Evolutionary conservation across 1,140 invertebrate species (phyloP).

Genomic region (Orchesella cincta): DNA sequence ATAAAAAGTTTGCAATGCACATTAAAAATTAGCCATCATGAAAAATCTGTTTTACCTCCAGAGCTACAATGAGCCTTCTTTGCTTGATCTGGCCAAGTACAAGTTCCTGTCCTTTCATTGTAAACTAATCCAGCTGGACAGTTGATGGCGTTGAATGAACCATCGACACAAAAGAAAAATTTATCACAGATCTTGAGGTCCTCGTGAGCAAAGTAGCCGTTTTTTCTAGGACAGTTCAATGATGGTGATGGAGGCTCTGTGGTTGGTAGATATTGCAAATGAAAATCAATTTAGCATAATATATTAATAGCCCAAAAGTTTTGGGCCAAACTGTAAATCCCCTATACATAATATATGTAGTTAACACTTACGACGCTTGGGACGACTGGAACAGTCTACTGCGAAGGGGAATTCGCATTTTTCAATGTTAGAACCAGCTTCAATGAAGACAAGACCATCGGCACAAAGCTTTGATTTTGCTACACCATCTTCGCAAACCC

Average conservation of each 20-base stretch:
- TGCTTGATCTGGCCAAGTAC: slow-evolving; percentile 87
- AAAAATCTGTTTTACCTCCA: too few relatives aligned
- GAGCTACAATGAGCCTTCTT: slow-evolving; percentile 81
- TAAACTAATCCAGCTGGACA: slow-evolving; percentile 86
- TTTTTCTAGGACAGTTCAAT: slow-evolving; percentile 75
- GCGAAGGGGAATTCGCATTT: slow-evolving; percentile 64
- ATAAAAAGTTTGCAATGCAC: too few relatives aligned
- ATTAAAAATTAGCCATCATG: too few relatives aligned
- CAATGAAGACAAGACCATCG: slow-evolving; percentile 89
- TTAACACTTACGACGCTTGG: slow-evolving; percentile 24
- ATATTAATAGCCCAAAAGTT: too few relatives aligned
- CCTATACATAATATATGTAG: not conserved
- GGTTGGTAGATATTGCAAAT: not conserved
- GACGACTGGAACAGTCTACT: slow-evolving; percentile 42
- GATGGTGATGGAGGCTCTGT: slow-evolving; percentile 73
- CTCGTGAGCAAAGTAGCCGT: slow-evolving; percentile 86
- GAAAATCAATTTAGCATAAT: slow-evolving; percentile 12
- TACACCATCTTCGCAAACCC: slow-evolving; percentile 70
- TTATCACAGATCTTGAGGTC: slow-evolving; percentile 77
- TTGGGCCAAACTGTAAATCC: too few relatives aligned
- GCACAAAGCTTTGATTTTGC: slow-evolving; percentile 78
- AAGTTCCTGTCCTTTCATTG: slow-evolving; percentile 83
- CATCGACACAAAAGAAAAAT: slow-evolving; percentile 89
- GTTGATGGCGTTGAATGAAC: slow-evolving; percentile 82
- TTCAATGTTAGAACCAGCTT: slow-evolving; percentile 75